Base-by-base conservation (phyloP, 1,140 invertebrate species). In the Ditylenchus dipsaci region DNA sequence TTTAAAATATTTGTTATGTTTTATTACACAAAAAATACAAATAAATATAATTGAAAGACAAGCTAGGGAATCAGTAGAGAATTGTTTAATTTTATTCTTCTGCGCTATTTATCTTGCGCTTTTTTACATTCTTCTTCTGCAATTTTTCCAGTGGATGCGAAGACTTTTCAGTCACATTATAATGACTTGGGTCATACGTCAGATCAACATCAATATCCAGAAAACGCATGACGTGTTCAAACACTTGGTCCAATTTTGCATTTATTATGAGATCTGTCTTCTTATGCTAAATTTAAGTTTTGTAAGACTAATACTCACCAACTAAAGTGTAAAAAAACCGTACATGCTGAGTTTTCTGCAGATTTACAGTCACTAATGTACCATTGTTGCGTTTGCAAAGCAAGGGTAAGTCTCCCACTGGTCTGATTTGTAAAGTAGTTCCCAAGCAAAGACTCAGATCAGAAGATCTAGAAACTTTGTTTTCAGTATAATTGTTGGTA, bases 261-360 rank as follows among this genome's bases (percentile, higher is more conserved):
- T 82, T 78, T 23, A 78, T 69, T 15, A 69, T 67, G 53, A 78
- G 27, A 69, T 77, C 77, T 15, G 77, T 69, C 58, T 82, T 82
- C 60, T 81, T 79, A 42, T 82, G 77, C 76, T 78, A 57, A 65
- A 79, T 65, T 43, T 45, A 3, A 38, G n/a, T n/a, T n/a, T n/a
- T n/a, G n/a, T n/a, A 11, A 38, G 33, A 38, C 33, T 3, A 38
- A 38, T 38, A 5, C 33, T 38, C 11, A n/a, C n/a, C n/a, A 38
- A 38, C 33, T 38, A 38, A 11, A 38, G 33, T n/a, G n/a, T n/a
- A 38, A 3, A 11, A 11, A 3, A 38, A 38, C 11, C 65, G 29
- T 87, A 92, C 91, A 86, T 94, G 91, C 88, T 96, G 96, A 19
- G 95, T 99, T 45, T 91, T 89, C 84, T 98, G 95, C 33, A 98